These are phyloP conservation scores for Thamnophis elegans DNA, from an alignment of 2,797 vertebrate genomes.

Conservation along the genomic window DNA sequence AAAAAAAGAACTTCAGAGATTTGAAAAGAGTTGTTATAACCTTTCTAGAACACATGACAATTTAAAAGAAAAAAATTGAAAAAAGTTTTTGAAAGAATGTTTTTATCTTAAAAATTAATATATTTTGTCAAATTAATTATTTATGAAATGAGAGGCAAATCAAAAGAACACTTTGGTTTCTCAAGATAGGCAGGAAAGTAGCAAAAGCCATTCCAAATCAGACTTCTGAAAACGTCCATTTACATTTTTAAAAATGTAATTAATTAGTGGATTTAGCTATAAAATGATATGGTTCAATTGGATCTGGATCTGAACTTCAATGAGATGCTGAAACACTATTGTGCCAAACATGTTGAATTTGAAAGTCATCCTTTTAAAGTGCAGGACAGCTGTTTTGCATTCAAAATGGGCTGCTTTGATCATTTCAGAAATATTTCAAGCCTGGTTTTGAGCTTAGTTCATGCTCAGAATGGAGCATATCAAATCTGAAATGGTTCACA, in stretches of 20 bases:
- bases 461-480: background rate
- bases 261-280: background rate
- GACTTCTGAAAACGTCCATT: background rate
- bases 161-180: background rate
- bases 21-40: background rate
- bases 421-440: background rate
- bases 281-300: background rate
- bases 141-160: background rate
- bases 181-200: background rate
- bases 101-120: background rate
- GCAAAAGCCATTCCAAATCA: background rate
- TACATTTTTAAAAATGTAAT: background rate
- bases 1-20: background rate
- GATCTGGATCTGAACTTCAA: background rate
- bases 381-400: background rate
- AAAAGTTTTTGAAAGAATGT: conserved; percentile 5
- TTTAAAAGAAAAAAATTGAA: background rate
- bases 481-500: background rate
- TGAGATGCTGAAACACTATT: background rate
- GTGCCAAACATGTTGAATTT: background rate
- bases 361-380: background rate
- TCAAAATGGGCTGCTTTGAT: background rate
- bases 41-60: background rate
- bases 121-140: background rate
- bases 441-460: background rate